Percentiles rank a stretch among this genome's conserved stretches.
Evolutionary conservation across 2,113 vertebrate genomes (phyloP).

Genomic region (Ardeotis arabs): DNA sequence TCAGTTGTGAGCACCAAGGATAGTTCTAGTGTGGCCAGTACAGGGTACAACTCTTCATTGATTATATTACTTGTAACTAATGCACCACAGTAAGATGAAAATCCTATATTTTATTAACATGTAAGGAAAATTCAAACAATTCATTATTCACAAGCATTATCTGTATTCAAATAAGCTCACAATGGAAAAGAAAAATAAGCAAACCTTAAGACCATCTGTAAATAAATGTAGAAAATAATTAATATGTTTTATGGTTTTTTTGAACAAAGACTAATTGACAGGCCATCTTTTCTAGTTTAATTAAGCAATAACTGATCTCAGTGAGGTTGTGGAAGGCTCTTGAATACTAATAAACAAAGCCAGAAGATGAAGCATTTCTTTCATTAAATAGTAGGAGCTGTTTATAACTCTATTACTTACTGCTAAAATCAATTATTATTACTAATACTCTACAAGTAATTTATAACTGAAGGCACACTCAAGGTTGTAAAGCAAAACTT

Average conservation of each 20-base stretch:
- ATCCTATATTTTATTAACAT: background rate
- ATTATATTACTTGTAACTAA: slow-evolving; percentile 17
- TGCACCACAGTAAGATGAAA: background rate
- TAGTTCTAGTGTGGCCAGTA: background rate
- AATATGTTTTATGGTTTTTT: slow-evolving; percentile 24
- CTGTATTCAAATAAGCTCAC: background rate
- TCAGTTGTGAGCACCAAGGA: background rate
- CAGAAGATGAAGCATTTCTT: slow-evolving; percentile 67
- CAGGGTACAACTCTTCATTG: slow-evolving; percentile 31
- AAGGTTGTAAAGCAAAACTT: slow-evolving; percentile 70
- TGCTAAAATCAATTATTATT: slow-evolving; percentile 80
- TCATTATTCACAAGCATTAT: background rate
- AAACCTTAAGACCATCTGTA: slow-evolving; percentile 19
- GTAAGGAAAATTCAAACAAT: slow-evolving; percentile 6
- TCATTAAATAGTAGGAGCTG: slow-evolving; percentile 73
- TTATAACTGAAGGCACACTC: slow-evolving; percentile 68
- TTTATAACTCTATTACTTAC: slow-evolving; percentile 80
- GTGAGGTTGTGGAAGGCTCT: slow-evolving; percentile 58
- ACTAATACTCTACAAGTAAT: slow-evolving; percentile 71
- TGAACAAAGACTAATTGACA: slow-evolving; percentile 67
- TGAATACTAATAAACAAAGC: slow-evolving; percentile 77
- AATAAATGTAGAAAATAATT: slow-evolving; percentile 42
- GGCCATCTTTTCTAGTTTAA: slow-evolving; percentile 73
- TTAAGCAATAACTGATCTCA: slow-evolving; percentile 72
- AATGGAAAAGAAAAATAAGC: slow-evolving; percentile 7